Conservation (phyloP, 2,888 invertebrate genomes). For the Leptinotarsa tumamoca region DNA sequence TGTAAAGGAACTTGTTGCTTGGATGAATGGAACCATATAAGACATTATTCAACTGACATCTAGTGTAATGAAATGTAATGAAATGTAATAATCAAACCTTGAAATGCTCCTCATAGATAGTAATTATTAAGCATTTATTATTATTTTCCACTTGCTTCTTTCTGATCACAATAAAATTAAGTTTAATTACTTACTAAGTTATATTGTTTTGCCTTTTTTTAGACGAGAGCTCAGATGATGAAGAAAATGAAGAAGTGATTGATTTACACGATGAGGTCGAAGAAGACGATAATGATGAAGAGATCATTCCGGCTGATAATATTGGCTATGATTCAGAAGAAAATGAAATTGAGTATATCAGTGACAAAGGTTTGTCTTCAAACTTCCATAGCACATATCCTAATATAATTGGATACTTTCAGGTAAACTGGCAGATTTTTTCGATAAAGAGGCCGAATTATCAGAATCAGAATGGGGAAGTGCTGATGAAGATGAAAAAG, state of each 20-base stretch:
- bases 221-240: slow-evolving; percentile 63
- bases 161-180: too few species aligned
- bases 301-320: slow-evolving; percentile 47
- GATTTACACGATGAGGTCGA: slow-evolving; percentile 58
- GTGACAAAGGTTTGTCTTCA: slow-evolving; percentile 38
- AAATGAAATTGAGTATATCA: slow-evolving; percentile 72
- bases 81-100: too few species aligned
- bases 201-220: slow-evolving; percentile 44
- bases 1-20: too few species aligned
- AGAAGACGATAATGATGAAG: slow-evolving; percentile 56
- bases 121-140: too few species aligned
- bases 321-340: slow-evolving; percentile 88
- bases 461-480: slow-evolving; percentile 93
- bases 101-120: too few species aligned
- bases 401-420: not conserved
- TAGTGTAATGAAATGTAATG: too few species aligned
- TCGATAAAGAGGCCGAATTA: slow-evolving; percentile 92
- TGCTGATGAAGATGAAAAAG: slow-evolving; percentile 88
- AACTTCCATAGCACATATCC: slow-evolving; percentile 16
- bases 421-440: slow-evolving; percentile 75
- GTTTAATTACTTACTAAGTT: too few species aligned
- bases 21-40: too few species aligned
- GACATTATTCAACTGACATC: too few species aligned
- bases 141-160: too few species aligned
- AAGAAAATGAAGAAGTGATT: slow-evolving; percentile 57